phyloP scores from a whole-genome alignment of 2,113 vertebrate genomes.

The Anas platyrhynchos region DNA sequence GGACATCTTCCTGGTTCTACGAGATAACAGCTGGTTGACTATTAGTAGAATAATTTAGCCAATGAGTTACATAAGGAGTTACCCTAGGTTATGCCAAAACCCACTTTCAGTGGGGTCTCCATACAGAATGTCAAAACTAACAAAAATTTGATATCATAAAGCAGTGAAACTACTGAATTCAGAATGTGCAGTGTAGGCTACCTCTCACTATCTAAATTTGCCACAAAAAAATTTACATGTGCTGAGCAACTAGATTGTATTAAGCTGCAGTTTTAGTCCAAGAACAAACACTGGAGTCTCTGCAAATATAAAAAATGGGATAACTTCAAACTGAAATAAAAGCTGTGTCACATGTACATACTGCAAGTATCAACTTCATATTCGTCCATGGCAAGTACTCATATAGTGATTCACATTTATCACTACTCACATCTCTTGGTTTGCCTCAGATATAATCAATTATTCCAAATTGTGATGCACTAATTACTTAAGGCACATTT shows the following conservation, averaged over 20 bases:
- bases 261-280: not conserved
- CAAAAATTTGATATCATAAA: not conserved
- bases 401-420: slow-evolving; percentile 13
- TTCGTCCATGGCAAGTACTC: not conserved
- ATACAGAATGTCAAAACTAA: not conserved
- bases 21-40: not conserved
- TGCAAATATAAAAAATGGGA: not conserved
- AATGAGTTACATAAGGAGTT: rapidly evolving
- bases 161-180: not conserved
- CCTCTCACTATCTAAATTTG: not conserved
- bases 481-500: slow-evolving; percentile 50
- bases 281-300: not conserved
- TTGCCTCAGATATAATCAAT: slow-evolving; percentile 51
- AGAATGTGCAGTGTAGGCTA: not conserved
- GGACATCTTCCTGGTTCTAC: not conserved
- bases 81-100: not conserved
- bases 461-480: slow-evolving; percentile 43
- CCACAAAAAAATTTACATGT: not conserved
- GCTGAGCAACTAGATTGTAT: not conserved
- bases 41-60: not conserved
- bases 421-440: slow-evolving; percentile 24
- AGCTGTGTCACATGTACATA: not conserved
- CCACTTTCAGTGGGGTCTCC: not conserved
- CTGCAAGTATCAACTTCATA: not conserved
- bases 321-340: not conserved